Evolutionary conservation across 2,888 invertebrate genomes (phyloP).

Genomic region (Spialia ferax): DNA sequence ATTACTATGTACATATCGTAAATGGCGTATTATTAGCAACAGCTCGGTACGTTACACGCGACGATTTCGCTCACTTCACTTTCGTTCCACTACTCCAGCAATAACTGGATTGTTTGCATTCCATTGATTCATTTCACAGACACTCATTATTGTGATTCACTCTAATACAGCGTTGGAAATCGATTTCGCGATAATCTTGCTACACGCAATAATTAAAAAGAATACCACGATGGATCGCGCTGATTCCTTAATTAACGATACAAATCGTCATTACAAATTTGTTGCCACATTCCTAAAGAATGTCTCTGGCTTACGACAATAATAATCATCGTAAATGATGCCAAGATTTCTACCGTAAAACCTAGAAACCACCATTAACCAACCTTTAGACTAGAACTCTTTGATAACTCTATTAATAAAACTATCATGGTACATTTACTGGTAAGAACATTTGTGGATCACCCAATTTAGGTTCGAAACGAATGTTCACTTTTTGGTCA

Average conservation of each 20-base stretch:
- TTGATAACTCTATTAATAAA: constrained; percentile 44
- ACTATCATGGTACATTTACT: constrained; percentile 89
- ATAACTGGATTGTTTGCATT: constrained; percentile 52
- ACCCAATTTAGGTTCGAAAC: constrained; percentile 93
- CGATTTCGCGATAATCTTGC: constrained; percentile 11
- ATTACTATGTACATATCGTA: constrained; percentile 45
- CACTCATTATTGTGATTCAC: constrained; percentile 41
- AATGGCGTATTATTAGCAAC: constrained; percentile 46
- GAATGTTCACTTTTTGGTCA: constrained; percentile 91
- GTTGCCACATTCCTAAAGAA: background rate
- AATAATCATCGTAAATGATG: constrained; percentile 18
- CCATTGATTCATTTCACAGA: constrained; percentile 50
- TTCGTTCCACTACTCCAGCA: constrained; percentile 50
- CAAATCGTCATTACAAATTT: background rate
- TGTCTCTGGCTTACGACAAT: background rate
- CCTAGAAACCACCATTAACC: constrained; percentile 24
- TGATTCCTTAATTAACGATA: constrained; percentile 15
- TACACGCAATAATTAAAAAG: constrained; percentile 16
- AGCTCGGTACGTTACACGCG: constrained; percentile 48
- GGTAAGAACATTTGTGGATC: constrained; percentile 93
- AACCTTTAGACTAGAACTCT: constrained; percentile 52
- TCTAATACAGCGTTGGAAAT: constrained; percentile 41
- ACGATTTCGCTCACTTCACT: constrained; percentile 55
- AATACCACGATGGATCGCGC: constrained; percentile 6
- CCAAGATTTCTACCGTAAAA: constrained; percentile 17